These are phyloP conservation scores for Notothenia rossii DNA, from an alignment of 2,113 vertebrate genomes.

Conservation along the genomic window DNA sequence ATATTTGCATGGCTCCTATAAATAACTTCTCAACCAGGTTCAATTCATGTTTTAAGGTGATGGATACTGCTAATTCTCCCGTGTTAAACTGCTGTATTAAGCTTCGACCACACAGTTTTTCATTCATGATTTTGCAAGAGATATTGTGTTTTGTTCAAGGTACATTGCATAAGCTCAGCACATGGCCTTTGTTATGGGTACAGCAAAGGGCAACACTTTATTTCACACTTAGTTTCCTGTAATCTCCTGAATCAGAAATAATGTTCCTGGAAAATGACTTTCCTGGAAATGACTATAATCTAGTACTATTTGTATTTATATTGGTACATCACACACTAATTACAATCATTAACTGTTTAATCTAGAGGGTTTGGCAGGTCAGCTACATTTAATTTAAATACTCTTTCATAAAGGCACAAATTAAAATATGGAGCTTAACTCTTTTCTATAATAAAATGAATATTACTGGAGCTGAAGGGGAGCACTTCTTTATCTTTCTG, in stretches of 20 bases:
- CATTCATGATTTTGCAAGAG: background rate
- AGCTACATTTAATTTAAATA: background rate
- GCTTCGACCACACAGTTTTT: background rate
- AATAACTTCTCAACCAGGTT: background rate
- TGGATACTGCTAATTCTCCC: background rate
- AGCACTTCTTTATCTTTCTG: background rate
- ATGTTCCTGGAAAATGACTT: background rate
- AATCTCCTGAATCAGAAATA: background rate
- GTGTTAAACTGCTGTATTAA: background rate
- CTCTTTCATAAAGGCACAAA: background rate
- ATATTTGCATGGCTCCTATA: background rate
- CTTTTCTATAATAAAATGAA: background rate
- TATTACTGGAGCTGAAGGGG: background rate
- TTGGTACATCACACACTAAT: background rate
- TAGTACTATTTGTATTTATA: background rate
- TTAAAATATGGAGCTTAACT: background rate
- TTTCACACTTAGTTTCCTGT: background rate
- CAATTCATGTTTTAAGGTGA: background rate
- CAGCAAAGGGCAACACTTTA: background rate
- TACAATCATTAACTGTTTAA: background rate
- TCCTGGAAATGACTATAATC: background rate
- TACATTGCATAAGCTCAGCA: background rate
- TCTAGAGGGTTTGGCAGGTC: background rate
- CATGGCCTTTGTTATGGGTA: background rate
- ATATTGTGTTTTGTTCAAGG: background rate